Conservation (phyloP, 2,113 vertebrate species). For the Paradoxurus hermaphroditus region DNA sequence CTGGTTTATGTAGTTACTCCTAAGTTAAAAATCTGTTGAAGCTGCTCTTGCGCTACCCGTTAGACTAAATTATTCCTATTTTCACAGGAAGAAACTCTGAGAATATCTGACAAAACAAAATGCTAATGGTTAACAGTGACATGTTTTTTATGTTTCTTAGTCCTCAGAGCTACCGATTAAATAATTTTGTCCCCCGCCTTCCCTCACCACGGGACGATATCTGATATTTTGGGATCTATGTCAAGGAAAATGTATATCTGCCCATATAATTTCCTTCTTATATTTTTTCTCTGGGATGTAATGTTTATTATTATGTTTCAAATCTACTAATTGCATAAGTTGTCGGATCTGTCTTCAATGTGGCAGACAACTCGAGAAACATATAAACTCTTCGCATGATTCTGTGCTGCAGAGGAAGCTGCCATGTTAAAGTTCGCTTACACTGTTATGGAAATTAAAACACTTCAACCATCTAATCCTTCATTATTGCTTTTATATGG, state of each 20-base stretch:
- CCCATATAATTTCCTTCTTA: constrained; percentile 51
- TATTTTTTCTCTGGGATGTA: not conserved
- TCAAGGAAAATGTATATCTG: not conserved
- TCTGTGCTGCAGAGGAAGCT: not conserved
- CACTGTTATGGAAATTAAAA: not conserved
- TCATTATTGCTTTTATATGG: not conserved
- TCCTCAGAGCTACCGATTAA: constrained; percentile 1
- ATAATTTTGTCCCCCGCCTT: not conserved
- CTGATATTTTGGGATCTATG: not conserved
- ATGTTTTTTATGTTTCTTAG: not conserved
- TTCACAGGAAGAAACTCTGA: not conserved
- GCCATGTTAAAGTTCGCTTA: not conserved
- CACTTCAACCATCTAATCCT: not conserved
- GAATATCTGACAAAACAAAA: not conserved
- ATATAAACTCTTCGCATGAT: not conserved
- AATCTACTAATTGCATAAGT: not conserved
- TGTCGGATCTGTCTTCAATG: not conserved
- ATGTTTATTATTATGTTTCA: constrained; percentile 2
- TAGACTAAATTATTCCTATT: not conserved
- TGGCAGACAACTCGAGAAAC: not conserved
- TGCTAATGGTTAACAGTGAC: not conserved
- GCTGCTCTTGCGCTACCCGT: not conserved
- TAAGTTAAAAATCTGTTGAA: not conserved
- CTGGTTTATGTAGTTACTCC: not conserved
- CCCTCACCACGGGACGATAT: not conserved